Evolutionary conservation across 2,113 vertebrate genomes (phyloP), one percentile per base, ranked within the genome.

Genomic region (Varanus komodoensis): DNA sequence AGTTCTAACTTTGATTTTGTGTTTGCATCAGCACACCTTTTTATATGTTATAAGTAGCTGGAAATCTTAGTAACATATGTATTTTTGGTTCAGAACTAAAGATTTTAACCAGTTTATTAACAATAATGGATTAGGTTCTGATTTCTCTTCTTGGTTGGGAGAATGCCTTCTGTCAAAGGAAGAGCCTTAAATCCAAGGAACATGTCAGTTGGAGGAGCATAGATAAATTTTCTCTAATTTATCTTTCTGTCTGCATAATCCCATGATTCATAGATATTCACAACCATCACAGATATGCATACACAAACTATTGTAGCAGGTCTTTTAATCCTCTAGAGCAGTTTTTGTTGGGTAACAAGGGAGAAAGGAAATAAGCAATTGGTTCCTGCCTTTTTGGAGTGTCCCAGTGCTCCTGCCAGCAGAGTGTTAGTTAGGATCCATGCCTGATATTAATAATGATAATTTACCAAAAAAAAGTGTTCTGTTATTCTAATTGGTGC

Each of bases 1-100:
- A 21, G 9, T 77, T 3, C 81, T 89, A 92, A 50, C 85, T 83
- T 68, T 3, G n/a, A 14, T 38, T 94, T 92, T 87, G 0, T 77
- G 74, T 38, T 38, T 38, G n/a, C 74, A 34, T 21, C 15, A 77
- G 4, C 74, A 75, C 74, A 75, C n/a, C 15, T 38, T 21, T 21
- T 77, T 77, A 38, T 21, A 74, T 77, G 34, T 77, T 38, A 5
- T 2, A 38, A 77, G 34, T 38, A 77, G 19, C 74, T 77, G 15
- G n/a, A 77, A 77, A 44, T 38, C 61, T 38, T 69, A 50, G 64
- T 71, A 50, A 69, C 61, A 50, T 84, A 50, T 84, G 71, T 50
- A 64, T 25, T 17, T 69, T 61, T 84, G 68, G 6, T 50, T 32
- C 23, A 69, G 25, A 11, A 67, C 27, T 64, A 68, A 0, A 29